Conservation (phyloP, 2,797 vertebrate genomes). For the Picus viridis region DNA sequence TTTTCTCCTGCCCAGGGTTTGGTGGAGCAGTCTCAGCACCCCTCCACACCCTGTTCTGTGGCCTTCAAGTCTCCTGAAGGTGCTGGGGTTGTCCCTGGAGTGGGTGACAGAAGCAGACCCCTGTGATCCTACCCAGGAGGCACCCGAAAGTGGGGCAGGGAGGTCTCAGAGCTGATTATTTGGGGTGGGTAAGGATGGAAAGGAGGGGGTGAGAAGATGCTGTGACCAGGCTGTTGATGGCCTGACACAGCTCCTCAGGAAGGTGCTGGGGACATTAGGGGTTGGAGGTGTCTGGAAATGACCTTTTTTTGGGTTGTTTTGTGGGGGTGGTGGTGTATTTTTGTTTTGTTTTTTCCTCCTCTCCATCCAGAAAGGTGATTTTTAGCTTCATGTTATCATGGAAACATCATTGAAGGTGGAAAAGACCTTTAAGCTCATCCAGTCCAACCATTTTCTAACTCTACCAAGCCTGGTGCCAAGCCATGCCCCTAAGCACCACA, state of each 20-base stretch:
- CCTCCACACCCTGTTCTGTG: rapidly evolving
- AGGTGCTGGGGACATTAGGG: rapidly evolving
- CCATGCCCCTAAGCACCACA: too few relatives aligned
- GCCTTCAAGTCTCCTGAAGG: neutral
- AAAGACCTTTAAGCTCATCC: too few relatives aligned
- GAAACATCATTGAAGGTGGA: too few relatives aligned
- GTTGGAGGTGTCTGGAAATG: neutral
- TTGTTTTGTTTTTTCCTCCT: too few relatives aligned
- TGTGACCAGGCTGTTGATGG: neutral
- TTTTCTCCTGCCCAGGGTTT: too few relatives aligned
- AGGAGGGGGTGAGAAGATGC: neutral
- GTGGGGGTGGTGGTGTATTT: too few relatives aligned
- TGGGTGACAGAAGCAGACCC: neutral
- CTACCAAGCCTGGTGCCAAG: too few relatives aligned
- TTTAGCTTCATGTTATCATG: neutral
- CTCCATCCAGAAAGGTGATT: neutral
- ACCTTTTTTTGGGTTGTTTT: too few relatives aligned
- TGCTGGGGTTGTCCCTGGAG: neutral
- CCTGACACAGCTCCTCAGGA: neutral
- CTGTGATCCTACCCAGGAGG: neutral
- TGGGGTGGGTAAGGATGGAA: rapidly evolving
- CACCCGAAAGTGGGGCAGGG: neutral
- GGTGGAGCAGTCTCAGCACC: neutral
- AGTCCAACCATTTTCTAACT: too few relatives aligned
- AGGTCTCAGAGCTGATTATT: neutral